Evolutionary conservation across 2,113 vertebrate species (phyloP).

Genomic region (Strigops habroptila): DNA sequence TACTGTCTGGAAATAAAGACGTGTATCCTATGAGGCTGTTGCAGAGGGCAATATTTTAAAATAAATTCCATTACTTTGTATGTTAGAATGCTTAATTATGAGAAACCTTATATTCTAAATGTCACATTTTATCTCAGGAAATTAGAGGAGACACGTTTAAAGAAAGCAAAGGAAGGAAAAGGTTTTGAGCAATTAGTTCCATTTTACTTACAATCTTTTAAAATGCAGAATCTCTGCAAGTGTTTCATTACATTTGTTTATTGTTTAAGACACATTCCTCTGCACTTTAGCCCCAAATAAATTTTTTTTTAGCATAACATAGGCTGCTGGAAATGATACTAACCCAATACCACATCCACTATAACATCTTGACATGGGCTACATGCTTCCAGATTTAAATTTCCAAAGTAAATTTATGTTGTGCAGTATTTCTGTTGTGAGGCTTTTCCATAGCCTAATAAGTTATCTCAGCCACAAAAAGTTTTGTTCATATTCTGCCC

Average conservation of each 20-base stretch:
- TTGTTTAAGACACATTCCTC: not conserved
- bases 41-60: slow-evolving; percentile 7
- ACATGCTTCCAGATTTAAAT: not conserved
- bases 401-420: not conserved
- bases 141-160: slow-evolving; percentile 35
- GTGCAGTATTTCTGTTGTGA: not conserved
- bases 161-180: slow-evolving; percentile 44
- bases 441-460: not conserved
- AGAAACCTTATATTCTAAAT: slow-evolving; percentile 23
- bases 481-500: not conserved
- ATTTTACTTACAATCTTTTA: not conserved
- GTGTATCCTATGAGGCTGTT: not conserved
- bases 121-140: slow-evolving; percentile 50
- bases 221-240: slow-evolving; percentile 18
- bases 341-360: not conserved
- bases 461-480: not conserved
- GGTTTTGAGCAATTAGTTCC: slow-evolving; percentile 36
- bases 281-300: not conserved
- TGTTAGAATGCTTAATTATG: slow-evolving; percentile 55
- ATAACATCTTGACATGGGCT: not conserved
- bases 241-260: slow-evolving; percentile 20
- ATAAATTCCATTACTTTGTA: slow-evolving; percentile 1
- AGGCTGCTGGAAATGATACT: not conserved
- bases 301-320: not conserved
- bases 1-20: not conserved